Evolutionary conservation across 2,113 vertebrate genomes (phyloP).

Genomic region (Furnarius figulus): DNA sequence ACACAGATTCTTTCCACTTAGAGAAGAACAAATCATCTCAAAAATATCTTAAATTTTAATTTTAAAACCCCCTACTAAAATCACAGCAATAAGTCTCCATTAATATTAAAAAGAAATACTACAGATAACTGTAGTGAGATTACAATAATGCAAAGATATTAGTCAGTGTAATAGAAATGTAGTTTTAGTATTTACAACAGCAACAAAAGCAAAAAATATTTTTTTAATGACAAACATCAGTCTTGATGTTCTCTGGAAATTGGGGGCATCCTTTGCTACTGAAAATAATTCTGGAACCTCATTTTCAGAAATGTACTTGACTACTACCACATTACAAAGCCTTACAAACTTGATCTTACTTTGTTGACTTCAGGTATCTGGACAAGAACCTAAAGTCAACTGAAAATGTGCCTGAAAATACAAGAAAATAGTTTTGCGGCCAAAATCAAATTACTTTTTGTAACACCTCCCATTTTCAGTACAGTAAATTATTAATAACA

Average conservation of each 20-base stretch:
- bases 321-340: background rate
- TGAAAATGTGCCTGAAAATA: background rate
- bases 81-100: conserved; percentile 42
- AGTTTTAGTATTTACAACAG: background rate
- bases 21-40: conserved; percentile 24
- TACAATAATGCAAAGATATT: conserved; percentile 7
- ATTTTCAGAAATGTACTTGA: background rate
- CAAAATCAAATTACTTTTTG: background rate
- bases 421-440: background rate
- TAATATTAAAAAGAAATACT: conserved; percentile 41
- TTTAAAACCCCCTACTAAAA: background rate
- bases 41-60: background rate
- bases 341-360: background rate
- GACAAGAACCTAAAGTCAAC: background rate
- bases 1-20: conserved; percentile 50
- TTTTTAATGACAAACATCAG: background rate
- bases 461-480: background rate
- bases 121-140: conserved; percentile 42
- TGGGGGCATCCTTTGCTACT: background rate
- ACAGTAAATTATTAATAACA: background rate
- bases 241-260: background rate
- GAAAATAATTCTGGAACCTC: background rate
- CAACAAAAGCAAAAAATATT: background rate
- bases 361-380: background rate
- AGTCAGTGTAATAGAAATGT: background rate